Base-by-base conservation (phyloP, 2,888 invertebrate species). In the Trachelus troglodyta region DNA sequence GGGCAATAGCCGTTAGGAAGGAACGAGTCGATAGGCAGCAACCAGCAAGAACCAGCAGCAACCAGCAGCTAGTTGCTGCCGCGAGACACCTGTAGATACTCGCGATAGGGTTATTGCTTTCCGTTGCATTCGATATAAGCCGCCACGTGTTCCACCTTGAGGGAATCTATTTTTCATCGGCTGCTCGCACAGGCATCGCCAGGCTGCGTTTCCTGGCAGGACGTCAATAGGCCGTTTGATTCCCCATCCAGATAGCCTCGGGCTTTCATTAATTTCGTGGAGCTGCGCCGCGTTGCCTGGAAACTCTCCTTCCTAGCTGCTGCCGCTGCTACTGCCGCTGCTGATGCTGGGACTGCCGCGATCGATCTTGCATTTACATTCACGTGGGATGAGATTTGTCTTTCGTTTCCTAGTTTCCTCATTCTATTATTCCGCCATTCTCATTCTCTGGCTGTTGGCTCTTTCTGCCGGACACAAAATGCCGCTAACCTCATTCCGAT, bases 71-170 rank as follows among this genome's bases (percentile, higher is more conserved):
- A 56, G 23, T 56, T 23, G 56, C 56, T 56, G 40, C 40, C 23
- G 40, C 40, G 23, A 56, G 71, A 71, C 71, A 71, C 71, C 71
- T 71, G 71, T 71, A 71, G 71, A 71, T 71, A 34, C 31, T 34
- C 34, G 33, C 71, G 71, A 71, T 71, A 71, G 71, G 71, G 9
- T 71, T 71, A 71, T 71, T 71, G 71, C 71, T 71, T 71, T 30
- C 71, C 71, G 71, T 71, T 71, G 71, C 71, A 71, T 71, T 71
- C 71, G 71, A 71, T 71, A 71, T 12, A 12, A 31, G 33, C 71
- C 33, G 71, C 31, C 15, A 71, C 34, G 37, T 37, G 34, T 71
- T 71, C 30, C 56, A 56, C 23, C 56, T 23, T 23, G 23, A 56
- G 9, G 33, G 71, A 34, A 71, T 33, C 71, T 71, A 71, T 71